Conservation (phyloP, 2,797 vertebrate species). For the Enteromius argenteus region DNA sequence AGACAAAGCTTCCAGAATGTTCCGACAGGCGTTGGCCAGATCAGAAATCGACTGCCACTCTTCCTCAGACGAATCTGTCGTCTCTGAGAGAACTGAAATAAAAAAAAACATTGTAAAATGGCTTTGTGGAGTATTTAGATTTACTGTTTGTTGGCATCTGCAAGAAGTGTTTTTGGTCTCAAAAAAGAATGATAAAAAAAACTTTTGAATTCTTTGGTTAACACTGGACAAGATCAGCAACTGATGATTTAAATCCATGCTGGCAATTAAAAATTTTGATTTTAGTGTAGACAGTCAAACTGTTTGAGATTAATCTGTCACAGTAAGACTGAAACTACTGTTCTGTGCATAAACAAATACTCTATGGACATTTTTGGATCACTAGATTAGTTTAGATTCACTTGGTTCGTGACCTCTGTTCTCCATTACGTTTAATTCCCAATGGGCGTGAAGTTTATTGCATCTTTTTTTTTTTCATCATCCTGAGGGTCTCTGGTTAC, state of each 20-base stretch:
- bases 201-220: neutral
- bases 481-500: neutral
- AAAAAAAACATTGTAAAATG: neutral
- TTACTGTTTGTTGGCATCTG: neutral
- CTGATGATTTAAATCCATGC: neutral
- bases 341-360: neutral
- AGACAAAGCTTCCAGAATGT: constrained; percentile 88
- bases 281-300: neutral
- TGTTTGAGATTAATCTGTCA: neutral
- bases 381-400: neutral
- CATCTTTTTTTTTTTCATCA: neutral
- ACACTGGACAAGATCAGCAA: neutral
- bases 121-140: neutral
- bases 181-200: neutral
- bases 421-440: neutral
- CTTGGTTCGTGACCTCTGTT: neutral
- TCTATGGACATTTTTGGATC: neutral
- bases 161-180: neutral
- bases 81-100: constrained; percentile 84
- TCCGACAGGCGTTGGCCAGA: constrained; percentile 87
- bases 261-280: neutral
- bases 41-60: constrained; percentile 93
- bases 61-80: constrained; percentile 84
- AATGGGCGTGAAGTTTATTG: neutral
- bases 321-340: neutral